phyloP scores from a whole-genome alignment of 2,888 invertebrate genomes.

The Lepeophtheirus nordmannii region DNA sequence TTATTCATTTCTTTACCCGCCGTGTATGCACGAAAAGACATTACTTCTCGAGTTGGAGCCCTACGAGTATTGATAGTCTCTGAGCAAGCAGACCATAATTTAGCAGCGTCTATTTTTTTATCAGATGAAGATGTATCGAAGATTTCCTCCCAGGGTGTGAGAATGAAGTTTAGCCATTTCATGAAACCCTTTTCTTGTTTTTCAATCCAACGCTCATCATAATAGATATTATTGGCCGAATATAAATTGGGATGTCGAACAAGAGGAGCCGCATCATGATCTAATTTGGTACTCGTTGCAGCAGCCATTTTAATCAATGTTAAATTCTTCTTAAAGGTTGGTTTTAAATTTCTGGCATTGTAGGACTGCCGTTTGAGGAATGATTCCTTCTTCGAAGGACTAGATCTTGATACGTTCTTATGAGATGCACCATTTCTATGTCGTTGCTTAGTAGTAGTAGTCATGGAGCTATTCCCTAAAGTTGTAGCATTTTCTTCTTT shows the following conservation, averaged over 20 bases:
- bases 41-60: constrained; percentile 33
- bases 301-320: background rate
- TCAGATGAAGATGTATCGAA: constrained; percentile 28
- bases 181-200: constrained; percentile 37
- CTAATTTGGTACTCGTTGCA: background rate
- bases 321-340: background rate
- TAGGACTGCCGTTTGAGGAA: background rate
- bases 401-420: background rate
- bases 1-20: constrained; percentile 33
- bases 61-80: constrained; percentile 15
- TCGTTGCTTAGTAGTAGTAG: too few species aligned
- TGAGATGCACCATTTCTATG: too few species aligned
- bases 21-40: constrained; percentile 35
- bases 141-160: constrained; percentile 35
- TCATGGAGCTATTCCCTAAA: too few species aligned
- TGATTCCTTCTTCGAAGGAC: background rate
- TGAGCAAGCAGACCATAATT: constrained; percentile 28
- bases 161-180: constrained; percentile 38
- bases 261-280: background rate
- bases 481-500: too few species aligned
- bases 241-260: constrained; percentile 19
- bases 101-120: constrained; percentile 28
- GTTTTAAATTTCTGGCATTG: background rate
- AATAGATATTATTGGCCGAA: constrained; percentile 37
- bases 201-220: constrained; percentile 38